Percentiles rank a stretch among this genome's conserved stretches.
These are phyloP conservation scores for Nycticryphes semicollaris DNA, from an alignment of 2,113 vertebrate species.

Conservation along the genomic window DNA sequence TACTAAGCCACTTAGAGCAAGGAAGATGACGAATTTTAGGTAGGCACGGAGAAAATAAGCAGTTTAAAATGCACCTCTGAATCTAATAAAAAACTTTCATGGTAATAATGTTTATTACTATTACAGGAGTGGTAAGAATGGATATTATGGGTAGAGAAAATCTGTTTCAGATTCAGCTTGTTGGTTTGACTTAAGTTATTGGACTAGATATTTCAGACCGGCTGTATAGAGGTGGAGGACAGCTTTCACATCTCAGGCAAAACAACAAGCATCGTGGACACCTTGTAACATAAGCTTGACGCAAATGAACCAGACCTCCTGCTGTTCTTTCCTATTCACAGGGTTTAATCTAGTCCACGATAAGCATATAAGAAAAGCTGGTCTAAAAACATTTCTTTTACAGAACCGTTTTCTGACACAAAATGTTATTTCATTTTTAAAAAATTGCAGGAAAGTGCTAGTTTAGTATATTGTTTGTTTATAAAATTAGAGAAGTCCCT, in stretches of 20 bases:
- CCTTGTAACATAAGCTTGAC: not conserved
- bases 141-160: not conserved
- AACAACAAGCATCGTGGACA: not conserved
- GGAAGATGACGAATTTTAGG: conserved; percentile 31
- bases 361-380: not conserved
- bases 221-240: not conserved
- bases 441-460: fast-evolving
- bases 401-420: not conserved
- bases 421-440: not conserved
- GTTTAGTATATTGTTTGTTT: not conserved
- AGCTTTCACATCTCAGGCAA: not conserved
- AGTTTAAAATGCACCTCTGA: not conserved
- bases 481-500: not conserved
- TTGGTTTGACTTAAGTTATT: conserved; percentile 15
- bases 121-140: not conserved
- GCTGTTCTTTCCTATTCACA: not conserved
- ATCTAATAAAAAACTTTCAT: conserved; percentile 48
- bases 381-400: not conserved
- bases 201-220: conserved; percentile 1
- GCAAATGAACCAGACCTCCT: not conserved
- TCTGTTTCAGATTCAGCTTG: not conserved
- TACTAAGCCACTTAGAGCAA: conserved; percentile 20
- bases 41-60: not conserved
- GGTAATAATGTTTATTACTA: not conserved
- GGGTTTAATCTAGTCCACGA: not conserved